phyloP scores from a whole-genome alignment of 2,888 invertebrate species.

The Rosalia funebris region DNA sequence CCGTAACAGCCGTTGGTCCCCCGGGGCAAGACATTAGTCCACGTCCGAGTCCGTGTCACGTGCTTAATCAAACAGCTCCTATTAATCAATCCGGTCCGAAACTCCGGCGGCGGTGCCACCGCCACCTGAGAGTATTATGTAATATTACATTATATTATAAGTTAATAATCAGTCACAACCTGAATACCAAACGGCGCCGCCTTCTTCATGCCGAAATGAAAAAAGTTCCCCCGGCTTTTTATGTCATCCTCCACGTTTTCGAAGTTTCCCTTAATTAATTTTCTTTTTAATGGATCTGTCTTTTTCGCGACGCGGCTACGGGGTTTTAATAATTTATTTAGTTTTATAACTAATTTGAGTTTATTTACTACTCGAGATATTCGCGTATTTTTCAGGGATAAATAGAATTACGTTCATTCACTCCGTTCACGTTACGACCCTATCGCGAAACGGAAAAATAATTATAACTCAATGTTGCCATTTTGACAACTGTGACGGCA shows the following conservation, averaged over 20 bases:
- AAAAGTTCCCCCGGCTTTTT: conserved; percentile 29
- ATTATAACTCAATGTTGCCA: too few relatives aligned
- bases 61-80: conserved; percentile 59
- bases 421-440: too few relatives aligned
- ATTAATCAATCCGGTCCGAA: conserved; percentile 56
- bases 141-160: conserved; percentile 44
- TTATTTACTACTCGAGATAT: too few relatives aligned
- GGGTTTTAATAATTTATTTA: conserved; percentile 14
- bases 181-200: conserved; percentile 30
- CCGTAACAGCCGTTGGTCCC: conserved; percentile 39
- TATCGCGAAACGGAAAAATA: too few relatives aligned
- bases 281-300: conserved; percentile 21
- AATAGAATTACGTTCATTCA: too few relatives aligned
- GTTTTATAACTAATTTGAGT: too few relatives aligned
- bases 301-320: conserved; percentile 6
- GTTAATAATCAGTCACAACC: conserved; percentile 42
- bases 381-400: too few relatives aligned
- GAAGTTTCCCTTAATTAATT: conserved; percentile 23
- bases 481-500: too few relatives aligned
- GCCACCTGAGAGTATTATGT: conserved; percentile 44
- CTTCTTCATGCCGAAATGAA: conserved; percentile 31
- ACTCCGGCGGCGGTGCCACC: conserved; percentile 37
- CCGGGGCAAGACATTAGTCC: conserved; percentile 55
- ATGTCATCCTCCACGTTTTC: conserved; percentile 9
- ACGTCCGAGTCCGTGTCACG: conserved; percentile 57